phyloP scores from a whole-genome alignment of 2,797 vertebrate species.

The Enteromius treurensis region DNA sequence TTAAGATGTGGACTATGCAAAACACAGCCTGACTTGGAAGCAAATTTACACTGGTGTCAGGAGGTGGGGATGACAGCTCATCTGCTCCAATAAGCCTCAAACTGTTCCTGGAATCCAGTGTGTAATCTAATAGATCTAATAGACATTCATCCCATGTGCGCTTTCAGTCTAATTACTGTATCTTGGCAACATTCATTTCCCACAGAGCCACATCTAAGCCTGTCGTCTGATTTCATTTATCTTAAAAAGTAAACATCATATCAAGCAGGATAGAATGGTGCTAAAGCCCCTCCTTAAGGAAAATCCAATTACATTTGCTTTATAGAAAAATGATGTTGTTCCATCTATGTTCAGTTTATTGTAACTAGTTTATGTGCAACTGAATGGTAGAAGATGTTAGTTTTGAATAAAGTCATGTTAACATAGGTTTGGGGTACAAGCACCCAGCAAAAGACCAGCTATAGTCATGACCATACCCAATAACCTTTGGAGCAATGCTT shows the following conservation, averaged over 20 bases:
- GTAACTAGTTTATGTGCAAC: neutral
- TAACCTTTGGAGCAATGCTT: neutral
- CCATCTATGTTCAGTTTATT: neutral
- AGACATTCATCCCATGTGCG: conserved; percentile 6
- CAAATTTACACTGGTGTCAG: conserved; percentile 23
- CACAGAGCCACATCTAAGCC: conserved; percentile 11
- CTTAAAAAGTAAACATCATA: neutral
- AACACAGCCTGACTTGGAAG: conserved; percentile 15
- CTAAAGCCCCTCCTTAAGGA: neutral
- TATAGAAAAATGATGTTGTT: neutral
- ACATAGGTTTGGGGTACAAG: neutral
- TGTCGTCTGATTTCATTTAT: neutral
- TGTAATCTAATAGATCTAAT: conserved; percentile 26
- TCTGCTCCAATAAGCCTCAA: conserved; percentile 34
- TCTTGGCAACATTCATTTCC: conserved; percentile 11
- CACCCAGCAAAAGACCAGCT: neutral
- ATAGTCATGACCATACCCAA: neutral
- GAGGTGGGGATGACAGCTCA: conserved; percentile 20
- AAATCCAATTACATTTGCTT: neutral
- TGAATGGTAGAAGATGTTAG: neutral
- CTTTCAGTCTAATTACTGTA: conserved; percentile 24
- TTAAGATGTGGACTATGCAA: conserved; percentile 13
- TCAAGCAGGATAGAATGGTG: neutral
- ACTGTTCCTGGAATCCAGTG: conserved; percentile 8
- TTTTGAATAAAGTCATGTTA: neutral